Conservation (phyloP, 2,888 invertebrate species). For the Galerucella calmariensis region DNA sequence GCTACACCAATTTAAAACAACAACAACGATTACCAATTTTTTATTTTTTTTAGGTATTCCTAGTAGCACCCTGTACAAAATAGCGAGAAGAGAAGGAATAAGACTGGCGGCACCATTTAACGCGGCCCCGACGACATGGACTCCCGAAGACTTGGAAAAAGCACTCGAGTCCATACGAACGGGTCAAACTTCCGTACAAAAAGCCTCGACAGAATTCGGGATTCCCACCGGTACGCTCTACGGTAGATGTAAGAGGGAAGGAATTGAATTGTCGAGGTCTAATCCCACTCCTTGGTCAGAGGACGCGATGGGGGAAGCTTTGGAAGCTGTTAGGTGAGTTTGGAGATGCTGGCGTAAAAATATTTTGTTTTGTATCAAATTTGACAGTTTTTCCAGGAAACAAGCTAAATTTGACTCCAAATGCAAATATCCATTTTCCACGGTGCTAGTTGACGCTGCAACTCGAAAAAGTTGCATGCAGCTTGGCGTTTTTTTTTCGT, state of each 20-base stretch:
- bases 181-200: slow-evolving; percentile 85
- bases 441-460: too few relatives aligned
- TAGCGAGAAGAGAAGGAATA: slow-evolving; percentile 89
- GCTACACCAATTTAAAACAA: neutral
- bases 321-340: slow-evolving; percentile 84
- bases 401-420: too few relatives aligned
- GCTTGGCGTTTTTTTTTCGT: too few relatives aligned
- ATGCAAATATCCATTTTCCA: too few relatives aligned
- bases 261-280: slow-evolving; percentile 87
- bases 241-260: slow-evolving; percentile 89
- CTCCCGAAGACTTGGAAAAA: slow-evolving; percentile 83
- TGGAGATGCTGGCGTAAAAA: neutral
- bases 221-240: slow-evolving; percentile 91
- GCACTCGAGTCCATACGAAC: slow-evolving; percentile 85
- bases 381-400: too few relatives aligned
- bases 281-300: slow-evolving; percentile 96
- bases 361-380: neutral
- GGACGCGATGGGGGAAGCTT: slow-evolving; percentile 90
- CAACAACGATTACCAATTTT: too few relatives aligned
- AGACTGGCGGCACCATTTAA: slow-evolving; percentile 90
- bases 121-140: slow-evolving; percentile 90
- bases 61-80: slow-evolving; percentile 91
- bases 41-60: slow-evolving; percentile 74
- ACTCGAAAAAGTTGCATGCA: too few relatives aligned
- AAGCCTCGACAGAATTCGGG: slow-evolving; percentile 86